Percentiles rank a stretch among this genome's conserved stretches.
Evolutionary conservation across 2,888 invertebrate species (phyloP).

Genomic region (Coelinius sp.): DNA sequence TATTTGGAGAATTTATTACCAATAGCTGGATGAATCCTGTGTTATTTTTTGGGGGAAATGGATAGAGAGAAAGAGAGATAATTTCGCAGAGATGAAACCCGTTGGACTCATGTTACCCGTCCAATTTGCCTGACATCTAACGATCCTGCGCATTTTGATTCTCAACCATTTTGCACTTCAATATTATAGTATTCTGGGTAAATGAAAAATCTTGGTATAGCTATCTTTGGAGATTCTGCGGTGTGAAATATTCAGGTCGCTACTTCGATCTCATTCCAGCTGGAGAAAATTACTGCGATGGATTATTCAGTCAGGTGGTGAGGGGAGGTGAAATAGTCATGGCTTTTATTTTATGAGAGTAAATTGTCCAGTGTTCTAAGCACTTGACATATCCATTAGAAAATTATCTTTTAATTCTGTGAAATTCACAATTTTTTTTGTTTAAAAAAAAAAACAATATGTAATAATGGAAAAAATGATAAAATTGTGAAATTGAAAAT

Average conservation of each 20-base stretch:
- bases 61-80: constrained; percentile 3
- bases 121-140: constrained; percentile 41
- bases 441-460: no score
- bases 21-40: no score
- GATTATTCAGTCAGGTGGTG: not conserved
- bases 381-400: no score
- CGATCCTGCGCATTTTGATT: not conserved
- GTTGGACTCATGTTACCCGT: constrained; percentile 41
- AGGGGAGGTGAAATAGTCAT: not conserved
- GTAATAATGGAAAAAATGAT: no score
- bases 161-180: not conserved
- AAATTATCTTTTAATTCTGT: no score
- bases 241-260: not conserved
- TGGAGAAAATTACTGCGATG: not conserved
- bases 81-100: not conserved
- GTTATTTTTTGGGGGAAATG: no score
- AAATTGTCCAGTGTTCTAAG: no score
- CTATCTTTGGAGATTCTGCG: not conserved
- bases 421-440: no score
- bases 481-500: no score
- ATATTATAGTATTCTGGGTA: not conserved
- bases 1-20: no score
- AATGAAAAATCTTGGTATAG: not conserved
- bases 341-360: no score
- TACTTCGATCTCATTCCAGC: not conserved